phyloP scores from a whole-genome alignment of 2,888 invertebrate genomes.

The Panzeria rudis region DNA sequence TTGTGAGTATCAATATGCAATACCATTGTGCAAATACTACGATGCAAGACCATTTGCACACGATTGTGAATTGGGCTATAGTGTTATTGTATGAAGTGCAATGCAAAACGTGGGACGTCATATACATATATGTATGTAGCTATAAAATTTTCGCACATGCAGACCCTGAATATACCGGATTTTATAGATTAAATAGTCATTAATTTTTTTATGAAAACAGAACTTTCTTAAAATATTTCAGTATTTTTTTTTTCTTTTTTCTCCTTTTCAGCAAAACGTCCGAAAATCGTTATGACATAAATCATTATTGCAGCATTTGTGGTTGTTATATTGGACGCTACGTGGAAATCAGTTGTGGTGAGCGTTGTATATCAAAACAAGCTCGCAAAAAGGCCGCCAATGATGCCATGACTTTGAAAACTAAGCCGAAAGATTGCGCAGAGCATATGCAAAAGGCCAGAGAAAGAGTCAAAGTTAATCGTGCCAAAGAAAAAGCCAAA shows the following conservation, averaged over 20 bases:
- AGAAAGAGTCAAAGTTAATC: conserved; percentile 73
- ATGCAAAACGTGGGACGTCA: no score
- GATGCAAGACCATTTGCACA: no score
- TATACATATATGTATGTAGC: no score
- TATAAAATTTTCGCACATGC: no score
- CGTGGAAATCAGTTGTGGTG: conserved; percentile 75
- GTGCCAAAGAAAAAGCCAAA: conserved; percentile 73
- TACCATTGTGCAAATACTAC: no score
- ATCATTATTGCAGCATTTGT: conserved; percentile 81
- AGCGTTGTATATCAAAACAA: conserved; percentile 77
- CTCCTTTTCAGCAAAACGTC: conserved; percentile 77
- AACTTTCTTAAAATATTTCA: not conserved
- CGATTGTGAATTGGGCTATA: no score
- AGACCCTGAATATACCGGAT: no score
- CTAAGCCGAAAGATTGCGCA: conserved; percentile 78
- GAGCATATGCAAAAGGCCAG: conserved; percentile 76
- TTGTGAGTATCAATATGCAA: no score
- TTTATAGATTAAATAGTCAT: no score
- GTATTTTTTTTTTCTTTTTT: not conserved
- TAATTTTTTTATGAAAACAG: no score
- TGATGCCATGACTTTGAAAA: conserved; percentile 77
- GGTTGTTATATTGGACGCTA: conserved; percentile 81
- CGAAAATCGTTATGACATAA: conserved; percentile 78
- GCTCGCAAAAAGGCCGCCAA: conserved; percentile 77
- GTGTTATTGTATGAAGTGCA: no score